Evolutionary conservation across 1,140 invertebrate genomes (phyloP).

Genomic region (Babylonia areolata): DNA sequence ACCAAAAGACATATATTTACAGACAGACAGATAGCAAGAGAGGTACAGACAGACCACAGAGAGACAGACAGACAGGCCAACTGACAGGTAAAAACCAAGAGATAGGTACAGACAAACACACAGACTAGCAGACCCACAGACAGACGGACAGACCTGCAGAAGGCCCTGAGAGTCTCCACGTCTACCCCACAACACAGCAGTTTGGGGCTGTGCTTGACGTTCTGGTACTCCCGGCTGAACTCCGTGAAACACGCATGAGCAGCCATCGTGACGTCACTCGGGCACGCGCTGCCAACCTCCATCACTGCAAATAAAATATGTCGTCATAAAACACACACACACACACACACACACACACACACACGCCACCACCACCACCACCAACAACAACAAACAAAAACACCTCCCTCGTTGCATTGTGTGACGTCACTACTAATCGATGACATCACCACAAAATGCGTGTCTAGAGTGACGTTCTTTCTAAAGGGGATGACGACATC

Average conservation of each 20-base stretch:
- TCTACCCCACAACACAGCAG: constrained; percentile 59
- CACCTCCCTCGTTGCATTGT: too few relatives aligned
- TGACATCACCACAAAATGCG: not conserved
- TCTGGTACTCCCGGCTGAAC: constrained; percentile 53
- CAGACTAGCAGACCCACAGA: not conserved
- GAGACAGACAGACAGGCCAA: too few relatives aligned
- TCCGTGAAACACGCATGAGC: constrained; percentile 52
- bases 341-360: too few relatives aligned
- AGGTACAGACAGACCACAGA: too few relatives aligned
- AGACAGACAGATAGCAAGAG: too few relatives aligned
- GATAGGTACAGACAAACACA: not conserved
- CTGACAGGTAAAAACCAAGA: too few relatives aligned
- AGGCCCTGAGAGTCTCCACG: constrained; percentile 54
- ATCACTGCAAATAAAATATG: not conserved
- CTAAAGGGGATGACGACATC: not conserved
- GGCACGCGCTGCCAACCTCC: constrained; percentile 35
- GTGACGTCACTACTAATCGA: too few relatives aligned
- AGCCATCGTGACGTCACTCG: constrained; percentile 41
- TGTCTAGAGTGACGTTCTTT: not conserved
- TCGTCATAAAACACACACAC: too few relatives aligned
- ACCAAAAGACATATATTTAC: too few relatives aligned
- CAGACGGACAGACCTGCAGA: constrained; percentile 45
- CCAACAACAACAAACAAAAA: not conserved
- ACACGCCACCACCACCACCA: too few relatives aligned
- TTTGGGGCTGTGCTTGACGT: constrained; percentile 46